Base-by-base conservation (phyloP, 2,113 vertebrate species). In the Nanorana parkeri region DNA sequence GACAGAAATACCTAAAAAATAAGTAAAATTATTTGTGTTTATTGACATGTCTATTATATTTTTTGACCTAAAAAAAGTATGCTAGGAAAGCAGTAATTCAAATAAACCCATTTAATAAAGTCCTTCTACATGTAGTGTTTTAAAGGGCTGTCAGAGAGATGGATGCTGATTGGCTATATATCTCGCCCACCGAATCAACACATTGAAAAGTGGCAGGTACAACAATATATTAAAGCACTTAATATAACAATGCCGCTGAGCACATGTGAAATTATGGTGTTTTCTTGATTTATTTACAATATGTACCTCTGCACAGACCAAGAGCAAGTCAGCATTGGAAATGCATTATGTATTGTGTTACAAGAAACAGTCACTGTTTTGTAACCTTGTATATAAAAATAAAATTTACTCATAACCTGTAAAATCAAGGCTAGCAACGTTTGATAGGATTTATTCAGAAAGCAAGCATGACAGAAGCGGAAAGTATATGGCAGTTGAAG, bases 1-100 rank as follows among this genome's bases (percentile, higher is more conserved):
- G 86, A 99, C 92, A 81, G 95, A 94, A 91, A 99, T 98, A 68
- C 92, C 97, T 99, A 80, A 80, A 89, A 41, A 68, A n/a, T 5
- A 68, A 68, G 54, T 54, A 52, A 51, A 24, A 63, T 26, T 24
- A 13, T 13, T 41, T 41, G 13, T 24, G 11, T 24, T 58, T 36
- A 72, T 55, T 32, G 24, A 7, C 17, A 74, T 36, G 26, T 8
- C 58, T 32, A 58, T 4, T 36, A 56, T 19, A n/a, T 32, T 21
- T 15, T 16, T n/a, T 36, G 17, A 29, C 29, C 24, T 26, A 56
- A 73, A 24, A 13, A 23, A 63, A 26, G 3, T 26, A 63, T 47
- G 32, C 32, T 3, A 36, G 8, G 32, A 1, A 36, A 1, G 2
- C 11, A 47, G 41, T 6, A 2, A 47, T 47, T 47, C 13, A 47